phyloP scores from a whole-genome alignment of 2,888 invertebrate genomes.

The Gandaritis pyraliata region DNA sequence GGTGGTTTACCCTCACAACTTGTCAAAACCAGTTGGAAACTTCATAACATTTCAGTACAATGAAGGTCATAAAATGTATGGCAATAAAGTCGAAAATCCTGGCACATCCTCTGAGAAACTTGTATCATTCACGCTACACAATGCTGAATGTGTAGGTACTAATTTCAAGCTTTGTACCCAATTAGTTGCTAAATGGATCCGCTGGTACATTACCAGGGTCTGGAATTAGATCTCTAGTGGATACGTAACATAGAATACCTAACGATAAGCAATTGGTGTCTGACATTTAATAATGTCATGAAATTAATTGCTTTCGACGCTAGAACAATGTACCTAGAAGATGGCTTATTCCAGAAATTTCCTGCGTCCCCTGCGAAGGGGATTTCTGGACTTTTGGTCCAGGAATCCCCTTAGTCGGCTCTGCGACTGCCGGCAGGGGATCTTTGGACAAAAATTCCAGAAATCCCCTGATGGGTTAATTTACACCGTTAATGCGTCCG shows the following conservation, averaged over 20 bases:
- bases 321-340: no score
- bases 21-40: neutral
- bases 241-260: neutral
- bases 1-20: neutral
- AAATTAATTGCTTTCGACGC: no score
- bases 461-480: no score
- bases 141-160: constrained; percentile 41
- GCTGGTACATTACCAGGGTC: constrained; percentile 9
- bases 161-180: constrained; percentile 58
- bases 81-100: neutral
- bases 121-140: constrained; percentile 6
- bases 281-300: neutral
- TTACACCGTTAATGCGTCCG: no score
- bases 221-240: constrained; percentile 2
- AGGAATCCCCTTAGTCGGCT: no score
- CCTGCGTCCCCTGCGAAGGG: no score
- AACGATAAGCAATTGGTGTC: neutral
- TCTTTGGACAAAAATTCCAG: no score
- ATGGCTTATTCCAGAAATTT: no score
- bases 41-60: constrained; percentile 4
- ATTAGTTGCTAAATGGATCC: constrained; percentile 62
- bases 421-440: no score
- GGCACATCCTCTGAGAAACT: neutral
- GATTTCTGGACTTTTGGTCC: no score
- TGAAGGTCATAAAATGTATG: neutral